Conservation (phyloP, 2,113 vertebrate genomes). For the Phaetusa simplex region DNA sequence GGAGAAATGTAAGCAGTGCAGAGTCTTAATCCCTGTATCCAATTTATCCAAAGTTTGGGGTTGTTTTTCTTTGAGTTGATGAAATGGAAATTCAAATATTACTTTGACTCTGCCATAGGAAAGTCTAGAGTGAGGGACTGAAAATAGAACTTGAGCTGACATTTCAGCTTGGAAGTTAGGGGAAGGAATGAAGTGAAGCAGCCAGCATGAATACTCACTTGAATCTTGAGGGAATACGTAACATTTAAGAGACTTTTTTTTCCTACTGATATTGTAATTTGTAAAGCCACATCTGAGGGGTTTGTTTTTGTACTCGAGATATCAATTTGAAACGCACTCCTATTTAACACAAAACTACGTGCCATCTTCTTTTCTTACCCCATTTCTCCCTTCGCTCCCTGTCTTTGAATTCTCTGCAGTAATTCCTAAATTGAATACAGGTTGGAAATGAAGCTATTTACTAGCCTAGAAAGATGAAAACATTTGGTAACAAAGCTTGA, state of each 20-base stretch:
- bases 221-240: conserved; percentile 53
- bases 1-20: not conserved
- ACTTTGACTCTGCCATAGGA: not conserved
- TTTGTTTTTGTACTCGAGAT: conserved; percentile 58
- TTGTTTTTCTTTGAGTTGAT: conserved; percentile 20
- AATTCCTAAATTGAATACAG: conserved; percentile 16
- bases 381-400: not conserved
- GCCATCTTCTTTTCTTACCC: not conserved
- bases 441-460: conserved; percentile 32
- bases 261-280: conserved; percentile 52
- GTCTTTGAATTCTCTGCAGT: not conserved
- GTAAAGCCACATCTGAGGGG: conserved; percentile 40
- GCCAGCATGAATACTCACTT: conserved; percentile 37
- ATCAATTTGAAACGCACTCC: conserved; percentile 51
- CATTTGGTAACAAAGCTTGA: not conserved
- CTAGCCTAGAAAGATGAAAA: conserved; percentile 7
- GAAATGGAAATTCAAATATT: conserved; percentile 56
- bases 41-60: not conserved
- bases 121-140: conserved; percentile 49
- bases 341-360: not conserved
- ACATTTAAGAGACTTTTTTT: conserved; percentile 9
- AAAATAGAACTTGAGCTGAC: conserved; percentile 59
- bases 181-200: conserved; percentile 50
- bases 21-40: not conserved
- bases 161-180: conserved; percentile 50